Conservation (phyloP, 2,888 invertebrate genomes). For the Mamestra brassicae region DNA sequence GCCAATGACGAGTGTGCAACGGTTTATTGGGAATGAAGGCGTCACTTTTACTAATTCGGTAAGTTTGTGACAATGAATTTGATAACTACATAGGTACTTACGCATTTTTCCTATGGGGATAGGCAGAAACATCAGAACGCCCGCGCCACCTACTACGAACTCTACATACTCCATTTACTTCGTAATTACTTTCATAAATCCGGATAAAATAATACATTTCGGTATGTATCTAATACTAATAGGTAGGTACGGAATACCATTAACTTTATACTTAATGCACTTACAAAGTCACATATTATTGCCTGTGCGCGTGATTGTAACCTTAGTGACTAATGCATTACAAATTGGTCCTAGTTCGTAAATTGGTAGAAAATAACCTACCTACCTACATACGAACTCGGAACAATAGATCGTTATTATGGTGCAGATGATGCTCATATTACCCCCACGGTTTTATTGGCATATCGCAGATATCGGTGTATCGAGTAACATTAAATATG, state of each 20-base stretch:
- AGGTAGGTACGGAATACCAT: too few species aligned
- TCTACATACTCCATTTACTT: too few species aligned
- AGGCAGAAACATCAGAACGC: background rate
- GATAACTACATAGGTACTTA: background rate
- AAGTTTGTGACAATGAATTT: conserved; percentile 77
- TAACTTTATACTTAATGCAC: too few species aligned
- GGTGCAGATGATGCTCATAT: background rate
- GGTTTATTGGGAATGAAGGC: conserved; percentile 92
- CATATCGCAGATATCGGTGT: background rate
- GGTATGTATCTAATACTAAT: too few species aligned
- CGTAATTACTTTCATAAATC: too few species aligned
- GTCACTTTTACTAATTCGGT: conserved; percentile 94
- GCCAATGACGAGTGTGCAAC: conserved; percentile 92
- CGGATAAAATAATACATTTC: too few species aligned
- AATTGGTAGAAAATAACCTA: too few species aligned
- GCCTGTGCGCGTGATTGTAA: too few species aligned
- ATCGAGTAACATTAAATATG: background rate
- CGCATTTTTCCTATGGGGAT: background rate
- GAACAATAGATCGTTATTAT: conserved; percentile 1
- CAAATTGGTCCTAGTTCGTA: too few species aligned
- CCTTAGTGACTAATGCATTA: too few species aligned
- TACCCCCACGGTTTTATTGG: background rate
- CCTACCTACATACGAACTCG: background rate
- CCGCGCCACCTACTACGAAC: too few species aligned
- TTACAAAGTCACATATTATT: too few species aligned